Conservation (phyloP, 2,888 invertebrate species). For the Crocallis elinguaria region DNA sequence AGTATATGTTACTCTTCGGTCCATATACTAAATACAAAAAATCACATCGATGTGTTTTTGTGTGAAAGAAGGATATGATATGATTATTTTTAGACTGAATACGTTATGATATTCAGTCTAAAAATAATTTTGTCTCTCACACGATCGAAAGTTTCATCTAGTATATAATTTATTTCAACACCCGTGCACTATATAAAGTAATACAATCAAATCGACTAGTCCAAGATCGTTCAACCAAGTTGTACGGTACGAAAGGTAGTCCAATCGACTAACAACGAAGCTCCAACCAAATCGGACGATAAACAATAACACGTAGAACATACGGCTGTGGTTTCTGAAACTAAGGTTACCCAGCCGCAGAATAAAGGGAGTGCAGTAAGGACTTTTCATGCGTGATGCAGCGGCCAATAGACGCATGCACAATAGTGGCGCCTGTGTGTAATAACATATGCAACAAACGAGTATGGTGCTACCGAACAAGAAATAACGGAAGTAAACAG, state of each 20-base stretch:
- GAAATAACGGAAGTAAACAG: too few relatives aligned
- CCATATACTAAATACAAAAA: too few relatives aligned
- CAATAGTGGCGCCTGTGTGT: background rate
- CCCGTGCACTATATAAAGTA: background rate
- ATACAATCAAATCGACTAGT: constrained; percentile 4
- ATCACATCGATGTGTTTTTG: too few relatives aligned
- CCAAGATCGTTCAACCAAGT: background rate
- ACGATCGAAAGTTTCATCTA: background rate
- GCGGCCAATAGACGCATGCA: too few relatives aligned
- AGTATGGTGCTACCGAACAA: too few relatives aligned
- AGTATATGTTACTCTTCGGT: too few relatives aligned
- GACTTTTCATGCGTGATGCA: too few relatives aligned
- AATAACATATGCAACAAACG: background rate
- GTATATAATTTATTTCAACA: background rate
- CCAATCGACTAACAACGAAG: background rate
- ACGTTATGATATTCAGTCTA: too few relatives aligned
- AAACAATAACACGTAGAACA: constrained; percentile 16
- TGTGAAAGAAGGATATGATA: too few relatives aligned
- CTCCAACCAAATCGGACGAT: constrained; percentile 4
- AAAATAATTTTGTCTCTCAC: background rate
- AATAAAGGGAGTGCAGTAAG: background rate
- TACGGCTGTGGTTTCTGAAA: background rate
- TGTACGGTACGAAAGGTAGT: background rate
- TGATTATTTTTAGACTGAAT: too few relatives aligned
- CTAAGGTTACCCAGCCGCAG: background rate